A percentile compares a stretch with the other conserved stretches of the same genome.
Conservation (phyloP, 2,888 invertebrate species). For the Synanthedon andrenaeformis region DNA sequence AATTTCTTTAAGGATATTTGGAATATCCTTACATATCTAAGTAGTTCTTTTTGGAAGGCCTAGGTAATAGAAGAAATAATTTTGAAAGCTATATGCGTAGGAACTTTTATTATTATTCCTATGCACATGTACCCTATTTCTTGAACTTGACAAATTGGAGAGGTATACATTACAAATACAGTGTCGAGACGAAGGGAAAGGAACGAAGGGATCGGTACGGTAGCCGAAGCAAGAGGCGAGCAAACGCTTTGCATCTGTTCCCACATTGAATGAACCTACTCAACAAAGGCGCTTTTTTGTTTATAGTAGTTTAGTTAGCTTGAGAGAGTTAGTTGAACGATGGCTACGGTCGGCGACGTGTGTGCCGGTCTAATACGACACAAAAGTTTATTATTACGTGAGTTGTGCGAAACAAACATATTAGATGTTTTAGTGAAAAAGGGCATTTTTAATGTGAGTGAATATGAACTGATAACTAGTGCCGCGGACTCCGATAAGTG, state of each 20-base stretch:
- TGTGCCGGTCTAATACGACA: constrained; percentile 73
- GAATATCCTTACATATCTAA: no score
- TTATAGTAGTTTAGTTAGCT: constrained; percentile 6
- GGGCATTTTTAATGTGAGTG: constrained; percentile 72
- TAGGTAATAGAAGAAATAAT: no score
- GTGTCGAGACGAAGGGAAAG: no score
- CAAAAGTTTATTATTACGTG: constrained; percentile 72
- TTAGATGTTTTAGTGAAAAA: constrained; percentile 74
- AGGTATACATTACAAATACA: no score
- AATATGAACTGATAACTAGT: constrained; percentile 68
- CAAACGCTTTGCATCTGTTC: constrained; percentile 24
- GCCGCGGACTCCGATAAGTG: constrained; percentile 66
- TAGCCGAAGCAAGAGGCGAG: constrained; percentile 4
- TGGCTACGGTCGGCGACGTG: constrained; percentile 67
- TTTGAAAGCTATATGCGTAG: no score
- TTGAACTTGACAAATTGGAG: no score
- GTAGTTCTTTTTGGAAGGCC: no score
- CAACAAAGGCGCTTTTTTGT: constrained; percentile 17
- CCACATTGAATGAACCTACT: constrained; percentile 20
- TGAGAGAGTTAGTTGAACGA: constrained; percentile 42
- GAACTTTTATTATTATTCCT: no score
- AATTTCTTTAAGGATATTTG: no score
- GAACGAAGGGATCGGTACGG: background rate
- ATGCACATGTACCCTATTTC: no score
- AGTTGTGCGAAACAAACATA: constrained; percentile 73